Evolutionary conservation across 2,888 invertebrate genomes (phyloP), one percentile per base, ranked within the genome.

Genomic region (Dasypolia templi): DNA sequence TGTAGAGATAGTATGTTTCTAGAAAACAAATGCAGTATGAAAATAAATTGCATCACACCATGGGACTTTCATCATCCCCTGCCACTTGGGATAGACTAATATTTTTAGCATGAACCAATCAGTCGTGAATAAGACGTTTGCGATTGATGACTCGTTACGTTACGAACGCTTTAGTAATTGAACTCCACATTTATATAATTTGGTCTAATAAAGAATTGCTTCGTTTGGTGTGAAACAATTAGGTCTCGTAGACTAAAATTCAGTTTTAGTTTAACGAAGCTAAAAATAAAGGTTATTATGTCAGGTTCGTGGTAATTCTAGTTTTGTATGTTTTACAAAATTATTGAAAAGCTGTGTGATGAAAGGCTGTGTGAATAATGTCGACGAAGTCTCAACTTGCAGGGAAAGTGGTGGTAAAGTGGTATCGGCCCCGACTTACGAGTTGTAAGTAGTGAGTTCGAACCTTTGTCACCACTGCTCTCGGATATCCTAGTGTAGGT

Each of bases 191-290:
- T 63, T 73, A 80, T 75, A 78, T 81, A 74, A 62, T 77, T 75
- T 72, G 46, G 67, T 51, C 67, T 67, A 46, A 61, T 72, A 69
- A 58, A 62, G n/a, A 74, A 69, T 69, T 70, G 67, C 51, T 64
- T 32, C 51, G 69, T 75, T 70, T 61, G 59, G 77, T 74, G 77
- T 80, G 71, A 85, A 84, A 64, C 64, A 67, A 70, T 64, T 73
- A 56, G 64, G 26, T 39, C 19, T 22, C 19, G 46, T 67, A n/a
- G 49, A 58, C 49, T 61, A 32, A 42, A 79, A 53, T 32, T 51
- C 9, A 14, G 49, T 66, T 74, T 77, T 53, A 53, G 35, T 51
- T 11, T 11, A 61, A n/a, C 44, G 12, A 42, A 58, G 68, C 66
- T 67, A 70, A 79, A 83, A 75, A 79, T 75, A 79, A 59, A 70